Evolutionary conservation across 2,888 invertebrate species (phyloP).

Genomic region (Aspidiotus rigidus): DNA sequence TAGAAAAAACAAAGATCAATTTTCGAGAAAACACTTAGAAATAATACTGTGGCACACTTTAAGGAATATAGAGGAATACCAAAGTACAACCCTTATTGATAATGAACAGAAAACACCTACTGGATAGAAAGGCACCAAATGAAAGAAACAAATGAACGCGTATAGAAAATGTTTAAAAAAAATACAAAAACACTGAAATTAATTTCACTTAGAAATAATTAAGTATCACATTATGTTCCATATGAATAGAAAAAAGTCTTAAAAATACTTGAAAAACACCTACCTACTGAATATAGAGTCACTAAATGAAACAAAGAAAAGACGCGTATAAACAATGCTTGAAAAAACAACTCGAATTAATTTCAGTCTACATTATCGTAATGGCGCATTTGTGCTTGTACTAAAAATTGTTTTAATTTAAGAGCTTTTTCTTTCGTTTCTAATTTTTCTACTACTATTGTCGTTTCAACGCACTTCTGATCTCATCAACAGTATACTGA

Average conservation of each 20-base stretch:
- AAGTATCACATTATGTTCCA: background rate
- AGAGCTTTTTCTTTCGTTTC: background rate
- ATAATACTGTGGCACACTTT: background rate
- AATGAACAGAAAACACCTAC: background rate
- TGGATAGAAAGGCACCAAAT: background rate
- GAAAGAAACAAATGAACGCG: background rate
- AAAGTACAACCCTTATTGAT: background rate
- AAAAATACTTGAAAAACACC: background rate
- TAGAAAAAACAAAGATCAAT: too few relatives aligned
- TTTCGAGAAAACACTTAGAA: background rate
- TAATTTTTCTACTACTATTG: background rate
- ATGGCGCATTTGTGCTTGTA: slow-evolving; percentile 2
- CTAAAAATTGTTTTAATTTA: background rate
- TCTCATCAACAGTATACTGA: background rate
- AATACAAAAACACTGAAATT: background rate
- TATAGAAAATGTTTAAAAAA: background rate
- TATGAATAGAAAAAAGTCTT: background rate
- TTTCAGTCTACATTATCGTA: background rate
- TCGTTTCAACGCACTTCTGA: background rate
- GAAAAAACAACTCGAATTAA: background rate
- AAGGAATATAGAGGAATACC: background rate
- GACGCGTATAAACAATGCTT: background rate
- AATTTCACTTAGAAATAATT: background rate
- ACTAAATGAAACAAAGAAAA: slow-evolving; percentile 1
- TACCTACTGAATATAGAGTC: background rate